Evolutionary conservation across 2,888 invertebrate genomes (phyloP).

Genomic region (Nomada ferruginata): DNA sequence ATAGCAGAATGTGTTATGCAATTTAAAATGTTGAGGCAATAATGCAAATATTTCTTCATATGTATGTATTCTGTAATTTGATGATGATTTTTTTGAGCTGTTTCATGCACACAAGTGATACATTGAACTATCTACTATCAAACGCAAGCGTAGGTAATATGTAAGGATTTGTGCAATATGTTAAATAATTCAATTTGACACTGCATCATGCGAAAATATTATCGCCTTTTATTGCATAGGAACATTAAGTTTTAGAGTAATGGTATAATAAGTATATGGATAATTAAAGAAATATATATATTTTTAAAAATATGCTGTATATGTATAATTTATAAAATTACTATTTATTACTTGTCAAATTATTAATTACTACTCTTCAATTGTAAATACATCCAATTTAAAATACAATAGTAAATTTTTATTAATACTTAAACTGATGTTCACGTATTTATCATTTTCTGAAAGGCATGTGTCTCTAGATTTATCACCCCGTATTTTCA

Average conservation of each 20-base stretch:
- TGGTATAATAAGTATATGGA: neutral
- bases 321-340: constrained; percentile 12
- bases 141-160: neutral
- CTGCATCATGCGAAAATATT: constrained; percentile 1
- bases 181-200: neutral
- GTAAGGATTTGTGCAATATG: neutral
- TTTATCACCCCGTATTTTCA: too few species aligned
- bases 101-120: neutral
- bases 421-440: neutral
- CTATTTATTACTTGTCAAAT: neutral
- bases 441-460: too few species aligned
- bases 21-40: too few species aligned
- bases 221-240: neutral
- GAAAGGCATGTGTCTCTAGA: too few species aligned
- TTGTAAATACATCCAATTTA: constrained; percentile 11
- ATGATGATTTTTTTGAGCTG: neutral
- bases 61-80: neutral
- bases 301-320: constrained; percentile 13
- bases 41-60: neutral
- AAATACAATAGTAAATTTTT: neutral
- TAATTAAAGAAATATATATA: constrained; percentile 14
- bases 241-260: neutral
- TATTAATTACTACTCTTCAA: neutral
- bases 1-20: too few species aligned
- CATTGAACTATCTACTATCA: neutral